Evolutionary conservation across 2,888 invertebrate species (phyloP).

Genomic region (Pterostichus madidus): DNA sequence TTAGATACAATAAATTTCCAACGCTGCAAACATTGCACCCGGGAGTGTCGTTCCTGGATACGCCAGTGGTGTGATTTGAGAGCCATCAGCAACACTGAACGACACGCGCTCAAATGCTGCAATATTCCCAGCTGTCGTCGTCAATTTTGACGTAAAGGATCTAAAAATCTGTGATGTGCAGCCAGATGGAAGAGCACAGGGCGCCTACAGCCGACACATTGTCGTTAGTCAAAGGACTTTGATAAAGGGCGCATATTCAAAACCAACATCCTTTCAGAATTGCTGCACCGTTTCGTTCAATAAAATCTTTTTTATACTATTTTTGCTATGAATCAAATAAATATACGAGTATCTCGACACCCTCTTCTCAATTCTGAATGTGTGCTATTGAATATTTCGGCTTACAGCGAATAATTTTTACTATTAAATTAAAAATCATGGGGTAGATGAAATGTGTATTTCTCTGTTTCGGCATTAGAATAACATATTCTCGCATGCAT

Average conservation of each 20-base stretch:
- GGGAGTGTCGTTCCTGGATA: neutral
- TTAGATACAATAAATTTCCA: no score
- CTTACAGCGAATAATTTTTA: no score
- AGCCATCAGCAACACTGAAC: constrained; percentile 9
- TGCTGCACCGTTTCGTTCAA: neutral
- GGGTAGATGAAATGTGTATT: no score
- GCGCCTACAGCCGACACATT: neutral
- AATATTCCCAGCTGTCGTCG: constrained; percentile 40
- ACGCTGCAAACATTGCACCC: no score
- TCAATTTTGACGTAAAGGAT: constrained; percentile 44
- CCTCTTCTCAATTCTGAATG: no score
- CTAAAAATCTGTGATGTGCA: constrained; percentile 38
- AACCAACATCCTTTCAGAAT: neutral
- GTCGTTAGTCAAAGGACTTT: constrained; percentile 46
- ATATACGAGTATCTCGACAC: no score
- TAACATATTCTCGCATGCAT: no score
- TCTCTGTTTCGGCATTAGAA: no score
- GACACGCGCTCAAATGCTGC: neutral
- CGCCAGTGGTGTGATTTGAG: neutral
- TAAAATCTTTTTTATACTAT: neutral
- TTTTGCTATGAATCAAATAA: no score
- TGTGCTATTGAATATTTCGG: no score
- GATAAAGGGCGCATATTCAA: constrained; percentile 28
- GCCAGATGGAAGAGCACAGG: constrained; percentile 1
- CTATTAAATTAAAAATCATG: no score